Percentiles rank a stretch among this genome's conserved stretches.
These are phyloP conservation scores for Pholis gunnellus DNA, from an alignment of 2,113 vertebrate genomes.

Conservation along the genomic window DNA sequence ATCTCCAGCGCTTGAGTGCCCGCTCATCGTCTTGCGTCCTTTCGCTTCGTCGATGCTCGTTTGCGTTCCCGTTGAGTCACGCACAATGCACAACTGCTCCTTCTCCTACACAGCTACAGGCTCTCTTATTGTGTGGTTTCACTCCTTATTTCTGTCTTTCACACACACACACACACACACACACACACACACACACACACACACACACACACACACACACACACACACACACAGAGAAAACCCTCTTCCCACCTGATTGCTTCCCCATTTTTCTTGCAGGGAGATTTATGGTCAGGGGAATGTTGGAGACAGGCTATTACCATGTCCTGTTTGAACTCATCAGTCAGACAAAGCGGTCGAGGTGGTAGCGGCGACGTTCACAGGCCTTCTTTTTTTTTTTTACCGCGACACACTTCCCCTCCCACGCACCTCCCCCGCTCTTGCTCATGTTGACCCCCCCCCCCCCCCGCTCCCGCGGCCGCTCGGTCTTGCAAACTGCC, in stretches of 20 bases:
- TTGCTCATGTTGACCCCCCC: slow-evolving; percentile 57
- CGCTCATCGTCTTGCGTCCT: slow-evolving; percentile 45
- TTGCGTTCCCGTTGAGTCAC: not conserved
- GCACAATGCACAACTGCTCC: slow-evolving; percentile 8
- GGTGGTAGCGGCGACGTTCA: slow-evolving; percentile 46
- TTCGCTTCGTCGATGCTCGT: slow-evolving; percentile 8
- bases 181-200: slow-evolving; percentile 35
- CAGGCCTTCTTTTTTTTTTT: slow-evolving; percentile 16
- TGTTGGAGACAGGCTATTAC: slow-evolving; percentile 85
- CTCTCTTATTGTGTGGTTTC: slow-evolving; percentile 53
- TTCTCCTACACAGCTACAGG: slow-evolving; percentile 17
- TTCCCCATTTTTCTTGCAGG: slow-evolving; percentile 80
- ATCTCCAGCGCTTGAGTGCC: slow-evolving; percentile 44
- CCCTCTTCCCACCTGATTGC: slow-evolving; percentile 81
- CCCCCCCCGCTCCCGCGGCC: slow-evolving; percentile 40
- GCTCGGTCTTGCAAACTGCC: slow-evolving; percentile 33
- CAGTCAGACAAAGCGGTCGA: slow-evolving; percentile 80
- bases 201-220: slow-evolving; percentile 39
- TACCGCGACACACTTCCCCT: slow-evolving; percentile 36
- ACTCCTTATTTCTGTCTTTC: slow-evolving; percentile 39
- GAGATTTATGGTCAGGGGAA: slow-evolving; percentile 83
- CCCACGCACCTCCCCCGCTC: slow-evolving; percentile 33
- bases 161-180: slow-evolving; percentile 22
- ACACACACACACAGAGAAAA: slow-evolving; percentile 39
- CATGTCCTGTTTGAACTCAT: slow-evolving; percentile 84